A percentile compares a stretch with the other conserved stretches of the same genome.
These are phyloP conservation scores for Thamnophis elegans DNA, from an alignment of 2,797 vertebrate species.

Conservation along the genomic window DNA sequence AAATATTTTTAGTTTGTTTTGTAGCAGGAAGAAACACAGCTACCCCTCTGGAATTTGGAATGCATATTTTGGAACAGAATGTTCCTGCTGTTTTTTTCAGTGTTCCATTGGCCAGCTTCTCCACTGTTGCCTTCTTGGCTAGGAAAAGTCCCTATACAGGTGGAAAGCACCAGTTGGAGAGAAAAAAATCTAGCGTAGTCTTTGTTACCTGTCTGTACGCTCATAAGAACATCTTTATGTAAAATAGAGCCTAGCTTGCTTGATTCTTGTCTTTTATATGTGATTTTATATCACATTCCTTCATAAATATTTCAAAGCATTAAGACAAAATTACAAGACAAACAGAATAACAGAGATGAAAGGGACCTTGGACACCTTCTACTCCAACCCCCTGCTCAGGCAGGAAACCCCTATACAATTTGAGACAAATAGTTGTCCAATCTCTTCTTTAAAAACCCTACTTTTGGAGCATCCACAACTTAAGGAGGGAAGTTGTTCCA, in stretches of 20 bases:
- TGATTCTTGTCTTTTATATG: background rate
- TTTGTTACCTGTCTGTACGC: background rate
- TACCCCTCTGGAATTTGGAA: background rate
- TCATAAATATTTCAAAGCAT: background rate
- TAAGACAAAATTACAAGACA: background rate
- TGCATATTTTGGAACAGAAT: background rate
- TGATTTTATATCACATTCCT: background rate
- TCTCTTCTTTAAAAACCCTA: background rate
- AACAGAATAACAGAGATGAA: background rate
- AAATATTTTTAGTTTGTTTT: background rate
- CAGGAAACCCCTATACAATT: background rate
- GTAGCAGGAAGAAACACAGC: background rate
- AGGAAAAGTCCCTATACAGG: background rate
- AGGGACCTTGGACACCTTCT: background rate
- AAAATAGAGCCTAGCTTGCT: background rate
- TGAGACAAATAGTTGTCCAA: background rate
- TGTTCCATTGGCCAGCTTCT: background rate
- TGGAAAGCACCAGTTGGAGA: background rate
- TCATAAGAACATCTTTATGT: background rate
- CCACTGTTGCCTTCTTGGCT: background rate
- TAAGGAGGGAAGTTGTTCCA: background rate
- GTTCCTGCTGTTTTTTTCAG: background rate
- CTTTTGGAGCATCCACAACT: background rate
- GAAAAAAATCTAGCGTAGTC: background rate
- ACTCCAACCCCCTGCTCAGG: background rate